Evolutionary conservation across 2,113 vertebrate species (phyloP).

Genomic region (Rhea americana): DNA sequence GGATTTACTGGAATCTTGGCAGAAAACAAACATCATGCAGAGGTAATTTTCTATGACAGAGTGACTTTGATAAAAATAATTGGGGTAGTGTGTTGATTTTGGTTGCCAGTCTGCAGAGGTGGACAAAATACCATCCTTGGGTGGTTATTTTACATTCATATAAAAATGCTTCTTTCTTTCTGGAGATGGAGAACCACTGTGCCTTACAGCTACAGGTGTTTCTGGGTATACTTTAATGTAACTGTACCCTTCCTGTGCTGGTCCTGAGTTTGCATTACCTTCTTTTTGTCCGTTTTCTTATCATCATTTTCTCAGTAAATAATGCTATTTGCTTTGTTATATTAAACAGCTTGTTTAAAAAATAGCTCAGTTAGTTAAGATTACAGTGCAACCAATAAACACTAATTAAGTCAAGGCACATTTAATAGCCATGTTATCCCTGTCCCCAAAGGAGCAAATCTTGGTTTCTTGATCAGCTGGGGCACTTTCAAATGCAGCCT

Average conservation of each 20-base stretch:
- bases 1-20: neutral
- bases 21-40: neutral
- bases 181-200: no score
- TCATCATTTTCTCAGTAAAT: neutral
- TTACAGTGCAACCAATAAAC: neutral
- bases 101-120: neutral
- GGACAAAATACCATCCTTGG: accelerated
- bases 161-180: accelerated
- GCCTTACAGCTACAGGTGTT: accelerated
- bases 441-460: neutral
- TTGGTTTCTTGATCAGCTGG: neutral
- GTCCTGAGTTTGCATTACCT: neutral
- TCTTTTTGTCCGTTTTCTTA: accelerated
- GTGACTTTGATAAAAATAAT: no score
- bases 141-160: accelerated
- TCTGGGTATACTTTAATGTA: accelerated
- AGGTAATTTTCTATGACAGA: neutral
- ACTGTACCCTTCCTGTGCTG: accelerated
- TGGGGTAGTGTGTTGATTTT: no score
- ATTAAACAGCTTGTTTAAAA: neutral
- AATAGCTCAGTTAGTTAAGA: neutral
- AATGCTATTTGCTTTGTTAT: neutral
- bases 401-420: neutral
- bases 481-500: neutral
- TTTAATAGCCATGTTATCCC: neutral